Evolutionary conservation across 2,888 invertebrate genomes (phyloP), one percentile per base, ranked within the genome.

Genomic region (Pinctada fucata): DNA sequence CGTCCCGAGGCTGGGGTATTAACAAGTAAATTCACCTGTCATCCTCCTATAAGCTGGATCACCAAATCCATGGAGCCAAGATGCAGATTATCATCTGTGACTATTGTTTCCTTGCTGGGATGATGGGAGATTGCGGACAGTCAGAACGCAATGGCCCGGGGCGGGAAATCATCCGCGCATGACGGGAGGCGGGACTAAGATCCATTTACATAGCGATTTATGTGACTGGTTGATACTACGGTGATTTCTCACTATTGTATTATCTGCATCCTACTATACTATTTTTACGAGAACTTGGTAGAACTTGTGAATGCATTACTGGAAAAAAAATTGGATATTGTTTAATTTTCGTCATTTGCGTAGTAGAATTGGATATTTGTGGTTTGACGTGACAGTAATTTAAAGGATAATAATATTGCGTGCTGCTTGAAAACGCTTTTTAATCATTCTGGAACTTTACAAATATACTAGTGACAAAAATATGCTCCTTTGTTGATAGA

Each of bases 241-340:
- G 8, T 58, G 6, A 58, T 58, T 58, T 58, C 58, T 58, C 58
- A 58, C 58, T 58, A 58, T 58, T 58, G 31, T 31, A 1, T 31
- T 31, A 31, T 31, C 31, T 31, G 31, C 31, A 31, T 31, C 31
- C 31, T 31, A 31, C 31, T 31, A 31, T 31, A 31, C 31, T 31
- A 31, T 31, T 31, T 31, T 31, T 31, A 31, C 31, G 31, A 31
- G 31, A 31, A 31, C 31, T 31, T 31, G 31, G 31, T 31, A 31
- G 31, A 31, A 31, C 31, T 31, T 31, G 31, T 31, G 31, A 31
- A 31, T 31, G 31, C 31, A 31, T 31, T 69, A 69, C 50, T 5
- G n/a, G 49, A 69, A 50, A n/a, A 69, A 51, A 16, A 69, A 69
- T 69, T 50, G 51, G 6, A n/a, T 48, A 69, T 69, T 69, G 69